A percentile compares a stretch with the other conserved stretches of the same genome.
phyloP scores from a whole-genome alignment of 1,140 invertebrate species.

The Brachionus manjavacas region DNA sequence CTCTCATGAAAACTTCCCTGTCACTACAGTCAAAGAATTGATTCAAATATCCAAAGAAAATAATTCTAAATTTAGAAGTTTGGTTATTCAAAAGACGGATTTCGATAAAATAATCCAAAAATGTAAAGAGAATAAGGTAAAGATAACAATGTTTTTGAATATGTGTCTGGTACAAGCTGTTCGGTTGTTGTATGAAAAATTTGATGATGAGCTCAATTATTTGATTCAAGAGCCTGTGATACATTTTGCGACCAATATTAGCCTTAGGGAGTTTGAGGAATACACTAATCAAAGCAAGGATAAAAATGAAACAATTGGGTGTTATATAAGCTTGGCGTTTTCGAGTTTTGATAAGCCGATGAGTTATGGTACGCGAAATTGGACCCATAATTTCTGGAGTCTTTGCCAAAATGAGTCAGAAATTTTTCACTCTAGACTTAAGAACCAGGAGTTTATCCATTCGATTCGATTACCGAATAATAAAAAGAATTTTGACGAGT shows the following conservation, averaged over 20 bases:
- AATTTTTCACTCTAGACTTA: neutral
- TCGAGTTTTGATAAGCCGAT: neutral
- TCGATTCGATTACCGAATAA: neutral
- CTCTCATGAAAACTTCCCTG: neutral
- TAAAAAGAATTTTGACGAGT: neutral
- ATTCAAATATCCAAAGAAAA: constrained; percentile 24
- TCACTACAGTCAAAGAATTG: constrained; percentile 5
- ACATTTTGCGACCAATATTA: constrained; percentile 20
- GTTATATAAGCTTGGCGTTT: constrained; percentile 19
- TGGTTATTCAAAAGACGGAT: neutral
- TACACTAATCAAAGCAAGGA: neutral
- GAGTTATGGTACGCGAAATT: neutral
- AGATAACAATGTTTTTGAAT: constrained; percentile 29
- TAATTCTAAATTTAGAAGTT: constrained; percentile 21
- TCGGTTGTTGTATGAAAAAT: constrained; percentile 5
- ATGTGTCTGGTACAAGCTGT: constrained; percentile 3
- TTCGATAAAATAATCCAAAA: constrained; percentile 16
- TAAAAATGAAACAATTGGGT: constrained; percentile 11
- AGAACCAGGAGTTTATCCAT: neutral
- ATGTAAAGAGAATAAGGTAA: constrained; percentile 21
- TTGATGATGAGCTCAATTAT: neutral
- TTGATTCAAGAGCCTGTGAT: neutral
- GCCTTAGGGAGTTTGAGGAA: neutral
- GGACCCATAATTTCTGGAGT: neutral
- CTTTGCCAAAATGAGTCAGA: neutral